Conservation (phyloP, 2,797 vertebrate genomes). For the Cetoscarus ocellatus region DNA sequence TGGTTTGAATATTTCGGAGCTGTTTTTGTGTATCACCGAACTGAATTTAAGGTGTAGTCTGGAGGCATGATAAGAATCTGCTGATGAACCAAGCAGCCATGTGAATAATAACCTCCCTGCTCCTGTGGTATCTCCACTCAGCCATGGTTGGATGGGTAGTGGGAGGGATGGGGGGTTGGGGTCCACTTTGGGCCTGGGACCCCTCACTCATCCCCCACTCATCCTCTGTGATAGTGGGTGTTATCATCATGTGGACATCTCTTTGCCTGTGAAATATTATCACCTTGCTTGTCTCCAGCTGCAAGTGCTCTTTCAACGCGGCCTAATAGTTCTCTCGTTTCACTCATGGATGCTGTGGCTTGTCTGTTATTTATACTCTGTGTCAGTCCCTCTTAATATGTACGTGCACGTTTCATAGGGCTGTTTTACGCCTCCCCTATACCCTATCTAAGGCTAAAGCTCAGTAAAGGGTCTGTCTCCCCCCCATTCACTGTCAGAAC, state of each 20-base stretch:
- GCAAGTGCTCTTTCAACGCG: conserved; percentile 62
- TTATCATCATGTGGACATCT: conserved; percentile 61
- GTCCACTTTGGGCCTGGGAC: conserved; percentile 61
- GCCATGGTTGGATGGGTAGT: conserved; percentile 33
- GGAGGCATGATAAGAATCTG: conserved; percentile 75
- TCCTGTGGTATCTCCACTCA: conserved; percentile 73
- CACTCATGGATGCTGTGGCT: conserved; percentile 49
- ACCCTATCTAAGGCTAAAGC: conserved; percentile 26
- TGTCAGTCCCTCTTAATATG: conserved; percentile 37
- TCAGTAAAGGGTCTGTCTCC: conserved; percentile 34
- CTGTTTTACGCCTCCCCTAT: conserved; percentile 2
- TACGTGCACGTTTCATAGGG: conserved; percentile 39
- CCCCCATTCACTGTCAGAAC: conserved; percentile 85
- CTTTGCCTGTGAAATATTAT: conserved; percentile 83
- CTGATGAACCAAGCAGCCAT: conserved; percentile 69
- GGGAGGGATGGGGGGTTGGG: not conserved
- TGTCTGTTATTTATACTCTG: conserved; percentile 73
- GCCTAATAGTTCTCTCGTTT: conserved; percentile 70
- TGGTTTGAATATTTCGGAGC: conserved; percentile 26
- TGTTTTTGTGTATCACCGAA: conserved; percentile 32
- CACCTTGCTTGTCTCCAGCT: conserved; percentile 55
- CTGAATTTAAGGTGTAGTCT: conserved; percentile 24
- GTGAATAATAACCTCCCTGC: conserved; percentile 80
- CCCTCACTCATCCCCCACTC: conserved; percentile 78
- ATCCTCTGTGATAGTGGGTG: conserved; percentile 56